phyloP scores from a whole-genome alignment of 2,888 invertebrate species.

The Clitarchus hookeri region DNA sequence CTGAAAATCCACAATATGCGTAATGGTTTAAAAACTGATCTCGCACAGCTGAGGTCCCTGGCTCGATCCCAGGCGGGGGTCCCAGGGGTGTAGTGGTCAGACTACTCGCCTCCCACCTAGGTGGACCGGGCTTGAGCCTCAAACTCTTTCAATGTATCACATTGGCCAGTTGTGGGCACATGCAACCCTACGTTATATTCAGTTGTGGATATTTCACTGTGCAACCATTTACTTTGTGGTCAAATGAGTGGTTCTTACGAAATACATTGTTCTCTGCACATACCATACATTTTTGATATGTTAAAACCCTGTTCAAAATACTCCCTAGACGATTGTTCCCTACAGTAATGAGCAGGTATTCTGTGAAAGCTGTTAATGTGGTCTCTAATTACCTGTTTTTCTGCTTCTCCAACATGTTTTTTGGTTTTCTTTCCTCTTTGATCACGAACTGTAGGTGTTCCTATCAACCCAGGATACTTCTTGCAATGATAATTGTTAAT shows the following conservation, averaged over 20 bases:
- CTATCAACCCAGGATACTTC: not conserved
- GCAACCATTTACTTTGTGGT: not conserved
- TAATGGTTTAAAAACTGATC: too few relatives aligned
- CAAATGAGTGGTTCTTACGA: not conserved
- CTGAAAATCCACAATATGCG: too few relatives aligned
- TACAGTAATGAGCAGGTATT: not conserved
- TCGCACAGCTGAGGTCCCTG: too few relatives aligned
- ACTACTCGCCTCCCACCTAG: too few relatives aligned
- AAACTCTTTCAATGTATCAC: not conserved
- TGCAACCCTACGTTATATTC: not conserved
- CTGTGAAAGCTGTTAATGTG: not conserved
- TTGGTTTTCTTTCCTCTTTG: not conserved
- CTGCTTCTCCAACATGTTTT: not conserved
- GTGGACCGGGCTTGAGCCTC: too few relatives aligned
- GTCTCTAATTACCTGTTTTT: not conserved
- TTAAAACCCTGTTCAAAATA: not conserved
- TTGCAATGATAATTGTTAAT: not conserved
- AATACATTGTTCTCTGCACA: not conserved
- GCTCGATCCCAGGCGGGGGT: too few relatives aligned
- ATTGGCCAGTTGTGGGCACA: not conserved
- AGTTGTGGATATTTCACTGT: not conserved
- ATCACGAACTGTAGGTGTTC: not conserved
- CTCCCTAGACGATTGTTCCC: not conserved
- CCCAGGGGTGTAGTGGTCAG: too few relatives aligned
- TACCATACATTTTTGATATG: not conserved